A percentile compares a stretch with the other conserved stretches of the same genome.
Evolutionary conservation across 2,797 vertebrate species (phyloP).

Genomic region (Lemur catta): DNA sequence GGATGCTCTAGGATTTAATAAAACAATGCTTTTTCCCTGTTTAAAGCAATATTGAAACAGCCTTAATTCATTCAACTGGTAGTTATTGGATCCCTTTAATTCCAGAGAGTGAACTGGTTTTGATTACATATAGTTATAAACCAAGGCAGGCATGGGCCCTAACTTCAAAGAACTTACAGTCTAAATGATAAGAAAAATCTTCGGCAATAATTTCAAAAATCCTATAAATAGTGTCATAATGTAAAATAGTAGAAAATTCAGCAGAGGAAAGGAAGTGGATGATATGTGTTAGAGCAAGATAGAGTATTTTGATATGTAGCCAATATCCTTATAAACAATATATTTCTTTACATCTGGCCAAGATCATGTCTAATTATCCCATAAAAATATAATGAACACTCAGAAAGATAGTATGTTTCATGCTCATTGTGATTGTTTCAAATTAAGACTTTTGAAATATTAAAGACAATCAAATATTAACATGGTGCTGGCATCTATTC

Average conservation of each 20-base stretch:
- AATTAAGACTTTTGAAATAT: slow-evolving; percentile 69
- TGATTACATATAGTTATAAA: not conserved
- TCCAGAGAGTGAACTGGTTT: not conserved
- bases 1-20: not conserved
- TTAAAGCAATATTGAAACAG: not conserved
- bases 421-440: slow-evolving; percentile 38
- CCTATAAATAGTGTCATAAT: not conserved
- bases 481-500: not conserved
- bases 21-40: not conserved
- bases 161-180: not conserved
- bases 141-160: not conserved
- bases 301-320: not conserved
- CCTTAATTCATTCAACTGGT: not conserved
- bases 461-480: slow-evolving; percentile 67
- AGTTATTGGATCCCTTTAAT: not conserved
- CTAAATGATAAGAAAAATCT: not conserved
- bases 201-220: not conserved
- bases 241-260: not conserved
- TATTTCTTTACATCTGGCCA: slow-evolving; percentile 1
- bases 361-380: not conserved
- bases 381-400: not conserved
- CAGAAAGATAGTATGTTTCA: not conserved
- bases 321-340: not conserved
- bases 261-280: not conserved
- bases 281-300: not conserved